Base-by-base conservation (phyloP, 2,113 vertebrate species). In the Callorhinus ursinus region DNA sequence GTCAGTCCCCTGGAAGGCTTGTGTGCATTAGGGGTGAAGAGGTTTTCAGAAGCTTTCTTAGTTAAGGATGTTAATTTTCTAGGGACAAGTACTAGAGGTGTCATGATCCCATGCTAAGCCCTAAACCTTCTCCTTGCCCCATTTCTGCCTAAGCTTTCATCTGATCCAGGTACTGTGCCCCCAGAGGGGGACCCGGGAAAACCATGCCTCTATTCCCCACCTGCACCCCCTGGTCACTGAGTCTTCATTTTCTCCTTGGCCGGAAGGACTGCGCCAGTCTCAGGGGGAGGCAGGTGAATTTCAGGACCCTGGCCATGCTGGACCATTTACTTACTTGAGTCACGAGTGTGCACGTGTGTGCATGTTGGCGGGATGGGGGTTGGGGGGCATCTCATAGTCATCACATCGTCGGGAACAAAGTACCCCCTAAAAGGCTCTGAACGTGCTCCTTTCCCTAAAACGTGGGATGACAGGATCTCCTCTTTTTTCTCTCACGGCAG, bases 401-500 rank as follows among this genome's bases (percentile, higher is more conserved):
- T 22, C 42, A 22, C 42, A 4, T 51, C 36, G 55, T 19, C 0
- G 9, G 51, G 82, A 42, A 24, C n/a, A 42, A 36, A 63, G 67
- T 61, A 10, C n/a, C 49, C 26, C 18, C 5, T 5, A 1, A 1
- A 28, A 22, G 49, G 14, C 42, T 15, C 3, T 49, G n/a, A 84
- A 39, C 2, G 0, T 36, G 51, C 9, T 49, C 22, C 33, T 82
- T 63, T 93, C n/a, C 22, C 19, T 49, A 71, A 55, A 53, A 88
- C 9, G 19, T 0, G 1, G 2, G 42, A 22, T 92, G 19, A 85
- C 14, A 39, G 31, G 33, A 5, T 67, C 55, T n/a, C 13, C 61
- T 31, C 74, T 19, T 87, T 26, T 84, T 46, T 42, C 4, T 24
- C 90, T 69, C 85, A 87, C 88, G 74, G 72, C 98, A 99, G 99